Evolutionary conservation across 2,797 vertebrate genomes (phyloP).

Genomic region (Onychomys leucogaster): DNA sequence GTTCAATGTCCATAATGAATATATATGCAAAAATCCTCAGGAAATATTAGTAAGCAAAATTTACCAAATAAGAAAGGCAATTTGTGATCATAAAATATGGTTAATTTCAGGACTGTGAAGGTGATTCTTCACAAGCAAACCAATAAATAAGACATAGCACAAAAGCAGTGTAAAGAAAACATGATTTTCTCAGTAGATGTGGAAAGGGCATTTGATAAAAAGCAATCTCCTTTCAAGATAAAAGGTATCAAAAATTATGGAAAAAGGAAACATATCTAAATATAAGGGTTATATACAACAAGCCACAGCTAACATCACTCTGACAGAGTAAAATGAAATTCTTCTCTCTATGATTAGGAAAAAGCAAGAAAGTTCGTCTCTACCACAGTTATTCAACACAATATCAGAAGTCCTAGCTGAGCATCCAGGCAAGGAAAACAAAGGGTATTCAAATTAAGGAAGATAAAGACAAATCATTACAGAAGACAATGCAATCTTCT

Average conservation of each 20-base stretch:
- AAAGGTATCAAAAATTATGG: background rate
- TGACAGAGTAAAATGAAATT: background rate
- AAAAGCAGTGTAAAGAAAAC: background rate
- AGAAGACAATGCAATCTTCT: background rate
- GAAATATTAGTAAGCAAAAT: background rate
- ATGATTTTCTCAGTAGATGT: background rate
- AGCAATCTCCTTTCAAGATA: background rate
- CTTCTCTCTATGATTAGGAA: background rate
- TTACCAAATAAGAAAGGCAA: background rate
- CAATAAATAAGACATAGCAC: background rate
- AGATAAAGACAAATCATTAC: background rate
- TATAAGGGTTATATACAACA: background rate
- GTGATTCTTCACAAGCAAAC: background rate
- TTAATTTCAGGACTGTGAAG: background rate
- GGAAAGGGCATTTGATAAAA: background rate
- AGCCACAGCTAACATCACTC: background rate
- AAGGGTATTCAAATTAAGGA: background rate
- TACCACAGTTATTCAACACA: background rate
- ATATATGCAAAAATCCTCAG: background rate
- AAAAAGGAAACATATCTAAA: background rate
- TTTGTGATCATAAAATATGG: background rate
- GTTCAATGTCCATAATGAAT: background rate
- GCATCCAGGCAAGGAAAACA: background rate
- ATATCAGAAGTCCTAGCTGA: background rate
- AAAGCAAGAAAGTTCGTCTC: background rate